Evolutionary conservation across 2,888 invertebrate species (phyloP).

Genomic region (Corbicula japonica): DNA sequence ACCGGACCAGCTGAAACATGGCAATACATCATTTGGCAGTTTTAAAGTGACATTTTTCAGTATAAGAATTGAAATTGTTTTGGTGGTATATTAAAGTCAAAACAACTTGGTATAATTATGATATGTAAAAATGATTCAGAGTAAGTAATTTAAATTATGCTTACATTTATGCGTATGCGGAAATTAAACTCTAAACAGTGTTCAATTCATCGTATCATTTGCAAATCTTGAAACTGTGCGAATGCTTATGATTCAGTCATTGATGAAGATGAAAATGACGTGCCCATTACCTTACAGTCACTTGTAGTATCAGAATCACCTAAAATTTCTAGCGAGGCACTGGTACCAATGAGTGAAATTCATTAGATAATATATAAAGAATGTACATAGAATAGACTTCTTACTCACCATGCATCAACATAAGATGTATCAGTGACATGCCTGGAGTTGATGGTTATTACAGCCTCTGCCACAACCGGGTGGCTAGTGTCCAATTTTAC

Average conservation of each 20-base stretch:
- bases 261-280: neutral
- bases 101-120: too few species aligned
- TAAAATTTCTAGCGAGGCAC: too few species aligned
- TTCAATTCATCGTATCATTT: too few species aligned
- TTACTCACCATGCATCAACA: constrained; percentile 62
- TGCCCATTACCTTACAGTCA: too few species aligned
- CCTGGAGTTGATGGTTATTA: constrained; percentile 48
- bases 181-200: too few species aligned
- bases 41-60: neutral
- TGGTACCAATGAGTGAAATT: neutral
- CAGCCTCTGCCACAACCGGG: constrained; percentile 46
- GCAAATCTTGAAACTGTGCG: too few species aligned
- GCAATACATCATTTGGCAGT: neutral
- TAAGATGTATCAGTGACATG: constrained; percentile 59
- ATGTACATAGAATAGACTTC: neutral
- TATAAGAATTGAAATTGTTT: too few species aligned
- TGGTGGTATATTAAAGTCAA: too few species aligned
- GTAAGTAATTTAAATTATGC: too few species aligned
- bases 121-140: too few species aligned
- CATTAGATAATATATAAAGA: neutral
- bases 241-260: neutral
- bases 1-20: constrained; percentile 50
- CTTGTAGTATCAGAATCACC: too few species aligned
- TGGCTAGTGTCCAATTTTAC: constrained; percentile 66
- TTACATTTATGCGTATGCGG: too few species aligned